Evolutionary conservation across 2,797 vertebrate genomes (phyloP).

Genomic region (Mallotus villosus): DNA sequence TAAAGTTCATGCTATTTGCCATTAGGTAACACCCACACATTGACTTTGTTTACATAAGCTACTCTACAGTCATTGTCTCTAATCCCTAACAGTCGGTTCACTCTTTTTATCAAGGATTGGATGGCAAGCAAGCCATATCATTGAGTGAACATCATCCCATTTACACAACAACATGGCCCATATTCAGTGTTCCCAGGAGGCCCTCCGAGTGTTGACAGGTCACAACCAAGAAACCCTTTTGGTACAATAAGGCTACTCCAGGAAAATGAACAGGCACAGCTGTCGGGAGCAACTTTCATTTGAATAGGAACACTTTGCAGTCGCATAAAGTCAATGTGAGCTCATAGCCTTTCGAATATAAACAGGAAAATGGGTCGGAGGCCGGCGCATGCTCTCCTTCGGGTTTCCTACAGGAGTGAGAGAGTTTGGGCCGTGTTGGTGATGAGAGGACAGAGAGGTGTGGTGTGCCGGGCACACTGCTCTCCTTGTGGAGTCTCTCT

Average conservation of each 20-base stretch:
- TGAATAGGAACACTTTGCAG: not conserved
- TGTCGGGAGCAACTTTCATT: too few relatives aligned
- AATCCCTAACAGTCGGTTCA: too few relatives aligned
- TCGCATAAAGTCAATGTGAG: not conserved
- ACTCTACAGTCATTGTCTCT: too few relatives aligned
- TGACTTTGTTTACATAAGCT: not conserved
- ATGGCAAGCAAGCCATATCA: not conserved
- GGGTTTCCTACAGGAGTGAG: not conserved
- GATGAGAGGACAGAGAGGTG: not conserved
- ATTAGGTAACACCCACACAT: not conserved
- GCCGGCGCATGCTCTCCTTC: not conserved
- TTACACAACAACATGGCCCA: not conserved
- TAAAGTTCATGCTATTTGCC: too few relatives aligned
- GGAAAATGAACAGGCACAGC: too few relatives aligned
- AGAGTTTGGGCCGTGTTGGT: not conserved
- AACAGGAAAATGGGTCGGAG: not conserved
- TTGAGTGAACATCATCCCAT: not conserved
- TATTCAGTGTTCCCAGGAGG: not conserved
- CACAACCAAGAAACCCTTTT: too few relatives aligned
- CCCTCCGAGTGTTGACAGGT: too few relatives aligned
- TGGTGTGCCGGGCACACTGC: not conserved
- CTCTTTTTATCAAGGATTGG: too few relatives aligned
- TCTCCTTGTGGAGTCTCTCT: conserved; percentile 1
- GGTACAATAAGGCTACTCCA: too few relatives aligned
- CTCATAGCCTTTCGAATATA: not conserved